Evolutionary conservation across 2,113 vertebrate species (phyloP).

Genomic region (Crypturellus undulatus): DNA sequence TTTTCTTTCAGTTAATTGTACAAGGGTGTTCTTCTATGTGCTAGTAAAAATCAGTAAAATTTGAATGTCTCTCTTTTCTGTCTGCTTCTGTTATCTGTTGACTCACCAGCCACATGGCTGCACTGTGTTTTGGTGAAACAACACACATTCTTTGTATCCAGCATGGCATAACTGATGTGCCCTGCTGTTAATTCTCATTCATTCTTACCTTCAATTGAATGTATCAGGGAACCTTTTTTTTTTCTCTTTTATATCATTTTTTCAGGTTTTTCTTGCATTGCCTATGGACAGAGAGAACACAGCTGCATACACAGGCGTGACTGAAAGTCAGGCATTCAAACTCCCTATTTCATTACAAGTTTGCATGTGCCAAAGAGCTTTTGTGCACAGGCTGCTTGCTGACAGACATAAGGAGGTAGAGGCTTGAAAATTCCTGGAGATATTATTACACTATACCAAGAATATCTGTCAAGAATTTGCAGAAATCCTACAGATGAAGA

Average conservation of each 20-base stretch:
- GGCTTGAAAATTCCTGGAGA: conserved; percentile 64
- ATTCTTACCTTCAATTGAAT: neutral
- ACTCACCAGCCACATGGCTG: neutral
- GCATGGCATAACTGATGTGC: neutral
- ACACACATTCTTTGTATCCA: neutral
- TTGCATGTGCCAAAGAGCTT: conserved; percentile 36
- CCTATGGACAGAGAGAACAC: neutral
- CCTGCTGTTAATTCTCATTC: neutral
- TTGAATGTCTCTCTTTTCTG: neutral
- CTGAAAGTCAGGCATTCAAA: conserved; percentile 21
- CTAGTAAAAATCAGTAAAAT: neutral
- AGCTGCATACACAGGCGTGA: neutral
- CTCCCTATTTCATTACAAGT: neutral
- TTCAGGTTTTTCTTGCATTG: neutral
- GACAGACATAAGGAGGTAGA: conserved; percentile 57
- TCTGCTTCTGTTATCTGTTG: neutral
- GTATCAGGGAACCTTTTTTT: neutral
- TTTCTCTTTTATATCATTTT: neutral
- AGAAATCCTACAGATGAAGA: conserved; percentile 39
- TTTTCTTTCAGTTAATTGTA: neutral
- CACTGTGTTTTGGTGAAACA: neutral
- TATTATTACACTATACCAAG: conserved; percentile 66
- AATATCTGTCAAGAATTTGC: conserved; percentile 58
- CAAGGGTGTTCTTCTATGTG: neutral
- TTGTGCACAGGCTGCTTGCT: conserved; percentile 44